Evolutionary conservation across 1,140 invertebrate species (phyloP).

Genomic region (Anoplolepis gracilipes): DNA sequence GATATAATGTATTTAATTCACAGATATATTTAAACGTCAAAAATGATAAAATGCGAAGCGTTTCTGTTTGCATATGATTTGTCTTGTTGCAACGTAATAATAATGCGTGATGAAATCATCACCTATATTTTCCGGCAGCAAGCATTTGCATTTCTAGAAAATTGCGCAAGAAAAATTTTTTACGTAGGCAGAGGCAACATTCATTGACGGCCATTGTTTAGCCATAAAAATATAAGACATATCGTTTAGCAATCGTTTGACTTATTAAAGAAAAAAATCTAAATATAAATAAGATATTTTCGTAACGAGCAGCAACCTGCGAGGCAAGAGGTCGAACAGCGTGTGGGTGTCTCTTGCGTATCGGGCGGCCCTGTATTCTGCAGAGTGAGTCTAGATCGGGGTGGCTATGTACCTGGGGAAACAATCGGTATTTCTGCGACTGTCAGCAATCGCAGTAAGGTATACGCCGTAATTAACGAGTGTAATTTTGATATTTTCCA

Average conservation of each 20-base stretch:
- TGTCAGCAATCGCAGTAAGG: slow-evolving; percentile 94
- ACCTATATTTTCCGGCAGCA: neutral
- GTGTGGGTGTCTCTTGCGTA: slow-evolving; percentile 94
- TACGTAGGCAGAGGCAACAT: slow-evolving; percentile 66
- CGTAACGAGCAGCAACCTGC: slow-evolving; percentile 92
- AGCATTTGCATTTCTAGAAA: slow-evolving; percentile 48
- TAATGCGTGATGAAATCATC: slow-evolving; percentile 7
- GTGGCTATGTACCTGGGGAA: slow-evolving; percentile 97
- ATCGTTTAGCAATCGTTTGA: neutral
- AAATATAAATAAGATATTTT: neutral
- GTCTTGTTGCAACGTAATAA: slow-evolving; percentile 4
- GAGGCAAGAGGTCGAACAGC: slow-evolving; percentile 95
- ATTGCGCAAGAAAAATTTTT: slow-evolving; percentile 65
- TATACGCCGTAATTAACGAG: slow-evolving; percentile 82
- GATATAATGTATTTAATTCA: neutral
- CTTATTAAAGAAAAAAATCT: neutral
- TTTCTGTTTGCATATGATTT: neutral
- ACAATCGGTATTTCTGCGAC: slow-evolving; percentile 94
- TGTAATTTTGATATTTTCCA: neutral
- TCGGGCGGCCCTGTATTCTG: slow-evolving; percentile 93
- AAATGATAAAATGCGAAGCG: neutral
- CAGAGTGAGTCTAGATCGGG: slow-evolving; percentile 94
- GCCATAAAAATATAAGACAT: neutral
- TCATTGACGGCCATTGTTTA: slow-evolving; percentile 59
- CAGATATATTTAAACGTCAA: neutral